Base-by-base conservation (phyloP, 1,140 invertebrate species). In the Heliothis virescens region DNA sequence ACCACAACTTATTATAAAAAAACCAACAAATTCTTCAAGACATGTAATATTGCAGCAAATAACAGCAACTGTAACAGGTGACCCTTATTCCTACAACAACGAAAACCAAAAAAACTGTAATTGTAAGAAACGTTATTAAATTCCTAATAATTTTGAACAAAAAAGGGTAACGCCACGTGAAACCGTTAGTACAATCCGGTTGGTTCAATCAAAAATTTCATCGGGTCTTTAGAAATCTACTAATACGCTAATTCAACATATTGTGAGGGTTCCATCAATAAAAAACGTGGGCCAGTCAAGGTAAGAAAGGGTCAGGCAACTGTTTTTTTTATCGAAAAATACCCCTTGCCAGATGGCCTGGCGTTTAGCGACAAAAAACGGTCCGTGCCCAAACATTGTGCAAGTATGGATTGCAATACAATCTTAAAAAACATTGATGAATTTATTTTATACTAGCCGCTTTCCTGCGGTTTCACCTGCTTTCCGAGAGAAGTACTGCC, bases 181-280 rank as follows among this genome's bases (percentile, higher is more conserved):
- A 88, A 92, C 93, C 93, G 93, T 94, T 93, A 91, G 83, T 59
- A 83, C 92, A 94, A 94, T 94, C 92, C 93, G 93, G 94, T 94
- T 90, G 85, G 90, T 88, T 89, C 92, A 93, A 94, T 94, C 92
- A 91, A 93, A 94, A 94, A 91, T 89, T 93, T 94, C 92, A 93
- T 93, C 92, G 90, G 82, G 75, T 88, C 91, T 89, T 91, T 93
- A 91, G 89, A 93, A 93, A 90, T 93, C 85, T 83, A 91, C 92
- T 94, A 94, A 94, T 94, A 93, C 92, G 89, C 89, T 94, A 94
- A 94, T 94, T 92, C 91, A 91, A 91, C 89, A 90, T 94, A 93
- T 92, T 94, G 93, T 94, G 87, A 92, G 92, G 91, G 91, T 87
- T 89, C 87, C 83, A 57, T 57, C 80, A 82, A 73, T 82, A 94